Evolutionary conservation across 1,140 invertebrate genomes (phyloP).

Genomic region (Rhyacophila brunnea): DNA sequence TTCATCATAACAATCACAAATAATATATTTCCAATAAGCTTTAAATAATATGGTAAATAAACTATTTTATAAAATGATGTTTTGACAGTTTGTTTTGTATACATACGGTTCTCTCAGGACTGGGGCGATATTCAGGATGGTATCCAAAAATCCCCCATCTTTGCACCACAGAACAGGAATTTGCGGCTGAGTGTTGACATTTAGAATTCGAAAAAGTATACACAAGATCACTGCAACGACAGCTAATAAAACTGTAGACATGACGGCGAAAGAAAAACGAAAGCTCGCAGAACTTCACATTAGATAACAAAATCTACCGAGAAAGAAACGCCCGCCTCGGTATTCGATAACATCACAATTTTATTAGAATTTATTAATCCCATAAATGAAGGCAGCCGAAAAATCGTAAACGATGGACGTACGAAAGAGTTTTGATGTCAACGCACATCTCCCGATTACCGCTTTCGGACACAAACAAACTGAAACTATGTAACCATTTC

Average conservation of each 20-base stretch:
- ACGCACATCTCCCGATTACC: no score
- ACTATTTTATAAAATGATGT: no score
- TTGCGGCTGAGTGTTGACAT: slow-evolving; percentile 75
- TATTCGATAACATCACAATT: slow-evolving; percentile 17
- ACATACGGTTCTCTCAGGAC: slow-evolving; percentile 71
- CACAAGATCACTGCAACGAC: slow-evolving; percentile 75
- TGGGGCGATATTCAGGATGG: slow-evolving; percentile 73
- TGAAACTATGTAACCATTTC: no score
- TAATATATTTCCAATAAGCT: no score
- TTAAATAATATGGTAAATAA: no score
- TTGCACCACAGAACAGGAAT: slow-evolving; percentile 72
- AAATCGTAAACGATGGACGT: no score
- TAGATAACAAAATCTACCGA: background rate
- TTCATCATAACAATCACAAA: no score
- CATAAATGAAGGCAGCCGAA: no score
- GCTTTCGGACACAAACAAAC: no score
- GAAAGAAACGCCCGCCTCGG: slow-evolving; percentile 1
- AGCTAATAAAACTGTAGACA: slow-evolving; percentile 74
- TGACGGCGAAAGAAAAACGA: slow-evolving; percentile 37
- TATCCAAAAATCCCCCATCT: slow-evolving; percentile 72
- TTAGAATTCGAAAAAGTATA: slow-evolving; percentile 77
- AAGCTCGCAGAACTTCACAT: background rate
- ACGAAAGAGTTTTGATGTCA: no score
- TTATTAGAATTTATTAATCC: no score
- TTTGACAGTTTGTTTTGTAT: no score